Base-by-base conservation (phyloP, 2,113 vertebrate species). In the Limanda limanda region DNA sequence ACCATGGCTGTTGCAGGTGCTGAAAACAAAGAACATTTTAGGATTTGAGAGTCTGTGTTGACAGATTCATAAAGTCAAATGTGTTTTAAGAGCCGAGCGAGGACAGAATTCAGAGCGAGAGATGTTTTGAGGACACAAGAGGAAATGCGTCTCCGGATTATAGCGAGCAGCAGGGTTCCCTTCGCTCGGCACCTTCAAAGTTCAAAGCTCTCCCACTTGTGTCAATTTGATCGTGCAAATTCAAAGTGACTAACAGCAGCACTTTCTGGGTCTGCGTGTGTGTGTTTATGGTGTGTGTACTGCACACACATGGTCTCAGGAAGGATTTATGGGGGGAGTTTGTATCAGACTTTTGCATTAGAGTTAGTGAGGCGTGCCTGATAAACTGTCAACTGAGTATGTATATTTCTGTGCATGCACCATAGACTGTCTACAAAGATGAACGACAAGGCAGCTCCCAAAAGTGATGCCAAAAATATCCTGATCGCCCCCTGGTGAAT, bases 211-310 rank as follows among this genome's bases (percentile, higher is more conserved):
- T 18, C 71, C 74, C 68, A 47, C 66, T 79, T 74, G 79, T 25
- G 62, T 82, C 73, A 71, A 75, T 81, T 74, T 86, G 74, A 89
- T 86, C 78, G 72, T 56, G 73, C 62, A 69, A 82, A 84, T 72
- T 80, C 27, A 24, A 59, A 71, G 24, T 35, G 76, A 62, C 71
- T 69, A 79, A 77, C 78, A 48, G 61, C 45, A 31, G 73, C 12
- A 55, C 25, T 54, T 64, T 61, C 42, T 54, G 61, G 1, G 31
- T 31, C 1, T 7, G 31, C 13, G 20, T 40, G 25, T 48, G 25
- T 47, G 40, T 25, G 6, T 45, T 48, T 40, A 23, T 1, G 35
- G 40, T n/a, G 10, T 13, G 11, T 48, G 17, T 10, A 24, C 15
- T 17, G 1, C 3, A 48, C 5, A 48, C 45, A 42, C 40, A 10